A percentile compares a stretch with the other conserved stretches of the same genome.
phyloP scores from a whole-genome alignment of 1,140 invertebrate species.

The Hycleus cichorii region DNA sequence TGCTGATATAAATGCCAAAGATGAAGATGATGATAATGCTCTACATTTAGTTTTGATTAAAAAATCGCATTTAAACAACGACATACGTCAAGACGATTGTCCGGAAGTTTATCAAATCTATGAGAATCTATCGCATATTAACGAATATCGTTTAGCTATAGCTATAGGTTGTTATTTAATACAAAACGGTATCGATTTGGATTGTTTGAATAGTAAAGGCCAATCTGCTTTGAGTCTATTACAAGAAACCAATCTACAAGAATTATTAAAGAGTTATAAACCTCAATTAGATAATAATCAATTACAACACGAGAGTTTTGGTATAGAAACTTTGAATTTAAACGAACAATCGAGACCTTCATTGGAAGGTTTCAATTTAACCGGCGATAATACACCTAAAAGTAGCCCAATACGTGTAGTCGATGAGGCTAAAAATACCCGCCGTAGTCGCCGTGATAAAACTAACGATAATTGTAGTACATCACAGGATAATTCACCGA shows the following conservation, averaged over 20 bases:
- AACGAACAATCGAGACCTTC: slow-evolving; percentile 16
- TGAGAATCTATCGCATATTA: slow-evolving; percentile 34
- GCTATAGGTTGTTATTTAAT: slow-evolving; percentile 65
- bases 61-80: slow-evolving; percentile 45
- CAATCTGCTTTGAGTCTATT: slow-evolving; percentile 56
- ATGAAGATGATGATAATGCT: slow-evolving; percentile 83
- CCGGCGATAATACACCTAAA: slow-evolving; percentile 29
- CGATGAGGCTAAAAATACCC: slow-evolving; percentile 17
- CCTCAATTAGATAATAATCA: slow-evolving; percentile 33
- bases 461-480: slow-evolving; percentile 26
- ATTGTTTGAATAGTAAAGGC: slow-evolving; percentile 56
- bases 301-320: slow-evolving; percentile 17
- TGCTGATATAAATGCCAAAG: slow-evolving; percentile 65
- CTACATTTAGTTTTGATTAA: slow-evolving; percentile 73
- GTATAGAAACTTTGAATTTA: slow-evolving; percentile 24
- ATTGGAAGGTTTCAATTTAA: slow-evolving; percentile 35
- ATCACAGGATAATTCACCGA: slow-evolving; percentile 35
- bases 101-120: slow-evolving; percentile 45
- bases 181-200: slow-evolving; percentile 57
- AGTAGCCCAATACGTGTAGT: slow-evolving; percentile 18
- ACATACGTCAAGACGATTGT: slow-evolving; percentile 39
- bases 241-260: slow-evolving; percentile 36
- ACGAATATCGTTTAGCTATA: slow-evolving; percentile 48
- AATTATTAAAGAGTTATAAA: slow-evolving; percentile 37
- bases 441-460: slow-evolving; percentile 29